A percentile compares a stretch with the other conserved stretches of the same genome.
Conservation (phyloP, 2,113 vertebrate species). For the Opisthocomus hoazin region DNA sequence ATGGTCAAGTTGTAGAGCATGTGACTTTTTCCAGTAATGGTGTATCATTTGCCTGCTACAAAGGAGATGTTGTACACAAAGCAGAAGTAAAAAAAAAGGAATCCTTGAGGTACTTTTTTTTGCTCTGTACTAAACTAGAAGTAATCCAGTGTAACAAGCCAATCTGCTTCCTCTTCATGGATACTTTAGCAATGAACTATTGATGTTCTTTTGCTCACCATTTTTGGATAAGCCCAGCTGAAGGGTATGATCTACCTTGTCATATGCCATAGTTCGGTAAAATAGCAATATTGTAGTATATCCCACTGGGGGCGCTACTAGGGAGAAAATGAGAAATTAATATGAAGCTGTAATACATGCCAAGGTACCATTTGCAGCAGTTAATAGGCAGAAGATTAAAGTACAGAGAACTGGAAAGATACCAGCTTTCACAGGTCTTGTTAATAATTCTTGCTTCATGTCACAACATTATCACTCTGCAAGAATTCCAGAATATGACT, state of each 20-base stretch:
- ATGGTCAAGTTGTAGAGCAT: neutral
- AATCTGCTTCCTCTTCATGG: constrained; percentile 34
- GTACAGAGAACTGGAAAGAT: neutral
- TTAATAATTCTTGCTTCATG: constrained; percentile 29
- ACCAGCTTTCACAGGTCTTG: constrained; percentile 12
- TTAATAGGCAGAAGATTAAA: constrained; percentile 30
- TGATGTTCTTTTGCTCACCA: constrained; percentile 9
- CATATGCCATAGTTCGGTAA: constrained; percentile 16
- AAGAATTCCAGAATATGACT: neutral
- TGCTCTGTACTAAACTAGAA: neutral
- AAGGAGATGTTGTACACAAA: neutral
- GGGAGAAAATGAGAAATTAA: constrained; percentile 52
- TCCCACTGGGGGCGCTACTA: neutral
- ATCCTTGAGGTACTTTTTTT: neutral
- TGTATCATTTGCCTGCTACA: neutral
- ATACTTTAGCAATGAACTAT: constrained; percentile 42
- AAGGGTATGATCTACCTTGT: constrained; percentile 27
- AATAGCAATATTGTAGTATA: constrained; percentile 15
- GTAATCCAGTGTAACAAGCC: constrained; percentile 36
- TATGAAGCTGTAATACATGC: constrained; percentile 5
- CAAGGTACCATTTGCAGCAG: neutral
- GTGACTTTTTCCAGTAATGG: neutral
- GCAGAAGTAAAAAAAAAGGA: neutral
- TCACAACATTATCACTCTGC: neutral
- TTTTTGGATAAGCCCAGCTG: constrained; percentile 11